phyloP scores from a whole-genome alignment of 2,888 invertebrate genomes.

The Patella ulyssiponensis region DNA sequence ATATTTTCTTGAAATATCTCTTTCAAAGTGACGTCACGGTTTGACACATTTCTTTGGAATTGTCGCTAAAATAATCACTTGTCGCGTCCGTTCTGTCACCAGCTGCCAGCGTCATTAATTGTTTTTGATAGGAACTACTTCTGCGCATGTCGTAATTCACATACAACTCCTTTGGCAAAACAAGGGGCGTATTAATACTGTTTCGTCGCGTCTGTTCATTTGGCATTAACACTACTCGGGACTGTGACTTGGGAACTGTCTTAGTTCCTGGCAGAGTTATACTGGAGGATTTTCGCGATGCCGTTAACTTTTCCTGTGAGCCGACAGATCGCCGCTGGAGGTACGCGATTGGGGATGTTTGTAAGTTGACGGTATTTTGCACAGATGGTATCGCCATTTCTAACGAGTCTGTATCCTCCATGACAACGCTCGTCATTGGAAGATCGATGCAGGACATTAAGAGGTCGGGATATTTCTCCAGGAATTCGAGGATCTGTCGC shows the following conservation, averaged over 20 bases:
- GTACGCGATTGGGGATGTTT: constrained; percentile 32
- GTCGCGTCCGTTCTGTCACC: constrained; percentile 44
- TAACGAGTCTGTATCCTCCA: constrained; percentile 79
- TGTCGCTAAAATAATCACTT: constrained; percentile 63
- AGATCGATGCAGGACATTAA: constrained; percentile 85
- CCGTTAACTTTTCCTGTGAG: constrained; percentile 17
- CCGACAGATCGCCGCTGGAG: constrained; percentile 22
- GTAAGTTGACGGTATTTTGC: constrained; percentile 50
- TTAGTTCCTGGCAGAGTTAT: not conserved
- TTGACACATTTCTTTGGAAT: constrained; percentile 49
- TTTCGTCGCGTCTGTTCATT: constrained; percentile 28
- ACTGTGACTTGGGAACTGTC: constrained; percentile 9
- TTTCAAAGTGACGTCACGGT: not conserved
- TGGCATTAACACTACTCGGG: constrained; percentile 12
- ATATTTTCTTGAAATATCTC: constrained; percentile 59
- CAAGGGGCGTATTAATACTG: constrained; percentile 44
- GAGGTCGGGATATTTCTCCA: constrained; percentile 84
- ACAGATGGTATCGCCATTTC: constrained; percentile 70
- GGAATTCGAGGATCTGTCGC: constrained; percentile 84
- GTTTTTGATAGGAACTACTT: constrained; percentile 27
- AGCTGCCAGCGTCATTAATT: constrained; percentile 26
- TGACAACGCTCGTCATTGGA: constrained; percentile 81
- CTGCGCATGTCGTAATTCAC: constrained; percentile 18
- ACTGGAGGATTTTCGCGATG: not conserved
- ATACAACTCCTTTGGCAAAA: constrained; percentile 26